Evolutionary conservation across 2,113 vertebrate species (phyloP).

Genomic region (Numida meleagris): DNA sequence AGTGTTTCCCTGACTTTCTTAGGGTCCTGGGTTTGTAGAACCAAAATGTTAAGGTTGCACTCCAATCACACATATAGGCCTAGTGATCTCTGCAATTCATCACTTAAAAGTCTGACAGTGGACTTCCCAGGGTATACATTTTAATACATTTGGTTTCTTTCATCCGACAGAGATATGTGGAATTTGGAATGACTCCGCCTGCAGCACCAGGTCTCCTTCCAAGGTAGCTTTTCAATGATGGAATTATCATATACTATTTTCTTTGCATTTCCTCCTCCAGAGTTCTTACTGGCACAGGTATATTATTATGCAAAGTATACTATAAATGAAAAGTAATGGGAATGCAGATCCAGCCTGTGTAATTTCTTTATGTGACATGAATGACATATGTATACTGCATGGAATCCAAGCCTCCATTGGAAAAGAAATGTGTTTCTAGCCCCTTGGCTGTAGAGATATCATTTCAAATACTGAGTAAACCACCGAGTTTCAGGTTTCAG

Average conservation of each 20-base stretch:
- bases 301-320: slow-evolving; percentile 1
- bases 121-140: not conserved
- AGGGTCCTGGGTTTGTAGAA: not conserved
- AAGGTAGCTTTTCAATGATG: slow-evolving; percentile 78
- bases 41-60: not conserved
- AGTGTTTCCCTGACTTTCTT: not conserved
- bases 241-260: not conserved
- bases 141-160: not conserved
- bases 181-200: slow-evolving; percentile 85
- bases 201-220: slow-evolving; percentile 82
- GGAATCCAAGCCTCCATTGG: not conserved
- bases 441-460: not conserved
- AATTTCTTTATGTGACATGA: slow-evolving; percentile 15
- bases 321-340: not conserved
- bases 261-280: not conserved
- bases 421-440: slow-evolving; percentile 1
- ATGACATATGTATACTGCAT: not conserved
- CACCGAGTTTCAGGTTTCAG: not conserved
- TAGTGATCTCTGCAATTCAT: not conserved
- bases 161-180: slow-evolving; percentile 85
- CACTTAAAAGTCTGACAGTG: not conserved
- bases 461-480: not conserved
- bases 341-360: not conserved
- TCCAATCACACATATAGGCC: not conserved
- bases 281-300: not conserved